These are phyloP conservation scores for Ptilodon capucinus DNA, from an alignment of 2,888 invertebrate genomes.

Conservation along the genomic window DNA sequence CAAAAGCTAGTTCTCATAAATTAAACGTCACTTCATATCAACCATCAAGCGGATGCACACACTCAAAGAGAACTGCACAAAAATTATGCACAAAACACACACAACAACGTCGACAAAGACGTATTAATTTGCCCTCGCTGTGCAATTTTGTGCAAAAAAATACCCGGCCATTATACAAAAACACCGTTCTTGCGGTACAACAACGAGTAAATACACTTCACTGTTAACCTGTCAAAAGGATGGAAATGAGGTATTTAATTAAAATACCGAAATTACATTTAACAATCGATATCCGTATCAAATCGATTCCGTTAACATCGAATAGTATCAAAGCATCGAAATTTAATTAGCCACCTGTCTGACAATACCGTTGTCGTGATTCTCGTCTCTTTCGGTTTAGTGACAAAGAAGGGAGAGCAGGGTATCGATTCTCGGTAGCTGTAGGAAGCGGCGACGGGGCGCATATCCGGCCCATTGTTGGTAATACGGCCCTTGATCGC, in stretches of 20 bases:
- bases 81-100: slow-evolving; percentile 39
- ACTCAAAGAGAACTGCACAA: slow-evolving; percentile 9
- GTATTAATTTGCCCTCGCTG: slow-evolving; percentile 38
- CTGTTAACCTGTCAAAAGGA: slow-evolving; percentile 32
- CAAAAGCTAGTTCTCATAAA: neutral
- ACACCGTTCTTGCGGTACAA: slow-evolving; percentile 23
- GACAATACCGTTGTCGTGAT: slow-evolving; percentile 20
- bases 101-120: slow-evolving; percentile 42
- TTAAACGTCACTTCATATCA: neutral
- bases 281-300: slow-evolving; percentile 40
- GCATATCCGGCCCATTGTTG: slow-evolving; percentile 63
- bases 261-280: slow-evolving; percentile 37
- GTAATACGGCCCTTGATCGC: slow-evolving; percentile 53
- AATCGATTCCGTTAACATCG: slow-evolving; percentile 52
- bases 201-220: slow-evolving; percentile 33
- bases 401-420: slow-evolving; percentile 40
- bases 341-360: slow-evolving; percentile 72
- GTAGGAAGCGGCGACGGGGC: slow-evolving; percentile 69
- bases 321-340: slow-evolving; percentile 60
- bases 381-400: slow-evolving; percentile 31
- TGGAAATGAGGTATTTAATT: slow-evolving; percentile 45
- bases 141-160: slow-evolving; percentile 38
- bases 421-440: slow-evolving; percentile 40
- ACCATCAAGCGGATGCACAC: neutral
- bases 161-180: slow-evolving; percentile 31